Base-by-base conservation (phyloP, 2,797 vertebrate genomes). In the Poeciliopsis infans region DNA sequence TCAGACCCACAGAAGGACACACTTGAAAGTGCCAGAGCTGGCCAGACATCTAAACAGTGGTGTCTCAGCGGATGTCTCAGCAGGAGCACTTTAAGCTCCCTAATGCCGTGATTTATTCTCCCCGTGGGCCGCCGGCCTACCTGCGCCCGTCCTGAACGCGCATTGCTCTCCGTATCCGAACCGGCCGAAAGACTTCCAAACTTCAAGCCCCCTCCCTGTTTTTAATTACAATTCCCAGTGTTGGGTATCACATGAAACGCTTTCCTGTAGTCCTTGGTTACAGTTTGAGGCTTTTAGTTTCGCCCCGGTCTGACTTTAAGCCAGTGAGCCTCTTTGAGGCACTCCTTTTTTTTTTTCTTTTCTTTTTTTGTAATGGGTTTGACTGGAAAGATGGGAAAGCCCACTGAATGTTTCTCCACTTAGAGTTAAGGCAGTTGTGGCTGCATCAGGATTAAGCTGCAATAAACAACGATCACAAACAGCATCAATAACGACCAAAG, bases 11-110 rank as follows among this genome's bases (percentile, higher is more conserved):
- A 80, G 5, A 13, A 12, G 68, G 4, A 68, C 46, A 59, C 78
- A 74, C 75, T 69, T 3, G 2, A 76, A 86, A 86, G 85, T 88
- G 90, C 88, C 71, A 71, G 77, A 85, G 77, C 80, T 86, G 87
- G 85, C 86, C 86, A 87, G 90, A 86, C 89, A 23, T 88, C 76
- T 66, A 59, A 79, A 82, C 85, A 79, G 75, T 41, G 76, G 79
- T 20, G 83, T 85, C 75, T 85, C 80, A 69, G 82, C 55, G 51
- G 76, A 79, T 13, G 79, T 7, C 78, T 76, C 87, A 82, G 85
- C 59, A n/a, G 76, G 83, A 76, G 83, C 74, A 85, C 76, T n/a
- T 64, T 89, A 81, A 89, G 80, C 82, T 76, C 53, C 16, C 68
- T 70, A 70, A 70, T 45, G 80, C 83, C 72, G 80, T 71, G 59